Conservation (phyloP, 2,797 vertebrate species). For the Alauda arvensis region DNA sequence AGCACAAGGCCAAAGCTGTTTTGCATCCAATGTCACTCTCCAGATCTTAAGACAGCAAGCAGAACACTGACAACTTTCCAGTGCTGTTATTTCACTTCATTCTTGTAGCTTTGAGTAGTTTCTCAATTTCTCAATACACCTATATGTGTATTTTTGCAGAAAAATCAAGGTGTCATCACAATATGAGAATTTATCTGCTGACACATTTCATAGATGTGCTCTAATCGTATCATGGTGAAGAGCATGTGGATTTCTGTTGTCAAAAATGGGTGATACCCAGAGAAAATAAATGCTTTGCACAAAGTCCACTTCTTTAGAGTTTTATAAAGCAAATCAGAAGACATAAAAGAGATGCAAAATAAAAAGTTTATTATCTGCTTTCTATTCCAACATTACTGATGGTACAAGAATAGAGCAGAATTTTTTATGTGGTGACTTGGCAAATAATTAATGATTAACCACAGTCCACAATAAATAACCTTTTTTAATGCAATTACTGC, state of each 20-base stretch:
- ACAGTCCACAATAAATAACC: not conserved
- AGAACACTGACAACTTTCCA: not conserved
- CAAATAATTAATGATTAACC: not conserved
- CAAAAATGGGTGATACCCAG: not conserved
- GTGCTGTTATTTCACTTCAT: not conserved
- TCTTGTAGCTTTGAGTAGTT: not conserved
- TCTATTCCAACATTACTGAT: conserved; percentile 15
- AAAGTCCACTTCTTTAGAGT: not conserved
- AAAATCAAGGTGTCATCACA: not conserved
- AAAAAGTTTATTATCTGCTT: not conserved
- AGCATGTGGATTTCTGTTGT: not conserved
- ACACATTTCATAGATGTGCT: not conserved
- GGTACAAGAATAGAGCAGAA: not conserved
- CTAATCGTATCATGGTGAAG: not conserved
- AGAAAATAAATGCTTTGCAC: conserved; percentile 2
- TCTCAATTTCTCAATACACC: not conserved
- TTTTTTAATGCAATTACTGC: not conserved
- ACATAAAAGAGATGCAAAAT: conserved; percentile 1
- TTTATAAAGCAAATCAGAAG: not conserved
- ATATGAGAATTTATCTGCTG: not conserved
- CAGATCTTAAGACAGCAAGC: not conserved
- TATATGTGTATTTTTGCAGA: not conserved
- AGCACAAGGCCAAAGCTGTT: not conserved
- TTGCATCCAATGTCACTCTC: not conserved
- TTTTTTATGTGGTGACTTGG: not conserved